Percentiles rank a stretch among this genome's conserved stretches.
phyloP scores from a whole-genome alignment of 1,140 invertebrate species.

The Holcopasites calliopsidis region DNA sequence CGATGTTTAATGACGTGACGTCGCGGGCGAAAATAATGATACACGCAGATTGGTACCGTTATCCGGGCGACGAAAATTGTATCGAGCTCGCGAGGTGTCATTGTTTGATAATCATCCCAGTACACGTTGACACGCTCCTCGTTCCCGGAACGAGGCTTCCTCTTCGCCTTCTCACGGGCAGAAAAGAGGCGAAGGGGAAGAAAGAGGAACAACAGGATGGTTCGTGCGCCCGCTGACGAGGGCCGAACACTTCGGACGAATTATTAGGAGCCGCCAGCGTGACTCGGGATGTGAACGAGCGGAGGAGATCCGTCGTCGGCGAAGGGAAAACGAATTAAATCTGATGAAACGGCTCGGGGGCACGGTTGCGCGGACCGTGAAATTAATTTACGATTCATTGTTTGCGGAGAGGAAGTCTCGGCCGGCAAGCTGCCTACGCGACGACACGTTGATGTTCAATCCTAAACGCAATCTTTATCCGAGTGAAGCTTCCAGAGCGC shows the following conservation, averaged over 20 bases:
- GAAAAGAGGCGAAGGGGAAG: neutral
- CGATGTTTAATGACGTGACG: too few relatives aligned
- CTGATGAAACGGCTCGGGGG: neutral
- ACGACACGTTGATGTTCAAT: neutral
- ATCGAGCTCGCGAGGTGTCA: conserved; percentile 36
- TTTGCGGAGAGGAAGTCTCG: neutral
- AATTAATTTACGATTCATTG: conserved; percentile 59
- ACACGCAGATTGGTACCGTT: too few relatives aligned
- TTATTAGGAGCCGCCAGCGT: conserved; percentile 7
- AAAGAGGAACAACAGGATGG: conserved; percentile 7
- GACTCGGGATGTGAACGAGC: neutral
- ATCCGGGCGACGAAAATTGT: conserved; percentile 8
- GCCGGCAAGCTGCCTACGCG: neutral
- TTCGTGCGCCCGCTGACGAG: neutral
- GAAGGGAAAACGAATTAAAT: conserved; percentile 40
- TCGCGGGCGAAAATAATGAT: too few relatives aligned
- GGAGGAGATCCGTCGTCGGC: neutral
- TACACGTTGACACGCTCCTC: neutral
- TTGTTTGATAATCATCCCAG: conserved; percentile 45
- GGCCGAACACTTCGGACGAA: conserved; percentile 5
- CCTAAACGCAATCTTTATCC: too few relatives aligned
- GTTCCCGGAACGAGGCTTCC: conserved; percentile 15
- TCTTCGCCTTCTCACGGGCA: conserved; percentile 20
- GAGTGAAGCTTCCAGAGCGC: too few relatives aligned
- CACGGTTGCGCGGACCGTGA: conserved; percentile 23